phyloP scores from a whole-genome alignment of 2,113 vertebrate genomes.

The Cheirogaleus medius region DNA sequence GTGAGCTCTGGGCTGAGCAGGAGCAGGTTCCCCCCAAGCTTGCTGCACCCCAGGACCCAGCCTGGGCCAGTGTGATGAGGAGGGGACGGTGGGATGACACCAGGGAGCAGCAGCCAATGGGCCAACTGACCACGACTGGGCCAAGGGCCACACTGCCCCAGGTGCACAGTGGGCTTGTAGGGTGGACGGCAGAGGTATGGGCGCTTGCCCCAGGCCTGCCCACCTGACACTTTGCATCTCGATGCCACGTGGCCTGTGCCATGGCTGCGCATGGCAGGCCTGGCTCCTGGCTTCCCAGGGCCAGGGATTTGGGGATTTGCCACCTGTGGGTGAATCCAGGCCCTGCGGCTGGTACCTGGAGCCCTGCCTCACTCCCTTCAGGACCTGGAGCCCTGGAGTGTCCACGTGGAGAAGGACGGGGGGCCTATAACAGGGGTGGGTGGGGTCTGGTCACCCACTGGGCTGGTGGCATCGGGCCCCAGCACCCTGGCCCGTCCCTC shows the following conservation, averaged over 20 bases:
- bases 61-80: not conserved
- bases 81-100: not conserved
- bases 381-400: not conserved
- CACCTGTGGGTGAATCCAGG: not conserved
- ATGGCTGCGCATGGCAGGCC: not conserved
- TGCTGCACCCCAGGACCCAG: not conserved
- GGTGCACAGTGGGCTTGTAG: fast-evolving
- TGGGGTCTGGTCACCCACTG: not conserved
- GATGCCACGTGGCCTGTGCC: too few species aligned
- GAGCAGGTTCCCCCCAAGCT: not conserved
- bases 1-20: not conserved
- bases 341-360: not conserved
- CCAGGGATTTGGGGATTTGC: not conserved
- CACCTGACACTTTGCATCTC: not conserved
- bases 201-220: not conserved
- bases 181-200: not conserved
- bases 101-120: not conserved
- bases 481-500: not conserved
- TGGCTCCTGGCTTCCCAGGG: not conserved
- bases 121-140: not conserved
- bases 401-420: not conserved
- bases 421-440: not conserved
- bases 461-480: not conserved
- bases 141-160: too few species aligned
- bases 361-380: not conserved